These are phyloP conservation scores for Mustela nigripes DNA, from an alignment of 2,113 vertebrate species.

Conservation along the genomic window DNA sequence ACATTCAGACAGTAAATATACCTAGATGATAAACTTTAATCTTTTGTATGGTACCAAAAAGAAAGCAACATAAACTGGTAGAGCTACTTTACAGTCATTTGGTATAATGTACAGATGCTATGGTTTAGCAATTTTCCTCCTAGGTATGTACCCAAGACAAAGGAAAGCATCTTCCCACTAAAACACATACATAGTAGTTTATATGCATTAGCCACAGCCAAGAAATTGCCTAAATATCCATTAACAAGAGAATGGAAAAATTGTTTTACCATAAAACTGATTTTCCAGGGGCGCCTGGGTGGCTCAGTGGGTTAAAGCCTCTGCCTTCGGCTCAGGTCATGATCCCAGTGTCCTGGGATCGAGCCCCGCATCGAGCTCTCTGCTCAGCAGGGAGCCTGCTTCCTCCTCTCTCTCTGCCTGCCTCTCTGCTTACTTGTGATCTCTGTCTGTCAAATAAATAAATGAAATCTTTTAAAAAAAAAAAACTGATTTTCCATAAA, in stretches of 20 bases:
- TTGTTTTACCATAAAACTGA: conserved; percentile 12
- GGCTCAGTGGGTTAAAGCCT: too few species aligned
- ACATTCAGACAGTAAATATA: conserved; percentile 29
- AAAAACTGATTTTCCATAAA: conserved; percentile 28
- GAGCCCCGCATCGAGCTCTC: too few species aligned
- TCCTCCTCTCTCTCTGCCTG: too few species aligned
- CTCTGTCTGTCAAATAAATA: too few species aligned
- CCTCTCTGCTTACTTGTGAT: too few species aligned
- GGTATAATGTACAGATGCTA: neutral
- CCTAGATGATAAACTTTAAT: conserved; percentile 45
- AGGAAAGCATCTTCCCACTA: conserved; percentile 13
- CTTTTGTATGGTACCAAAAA: conserved; percentile 46
- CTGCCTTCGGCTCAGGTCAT: too few species aligned
- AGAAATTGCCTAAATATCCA: conserved; percentile 14
- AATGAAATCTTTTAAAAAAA: too few species aligned
- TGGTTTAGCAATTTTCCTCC: neutral
- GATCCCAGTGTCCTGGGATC: too few species aligned
- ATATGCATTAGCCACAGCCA: neutral
- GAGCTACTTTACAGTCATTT: neutral
- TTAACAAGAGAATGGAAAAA: conserved; percentile 42
- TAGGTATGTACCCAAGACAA: conserved; percentile 21
- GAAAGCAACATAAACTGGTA: conserved; percentile 27
- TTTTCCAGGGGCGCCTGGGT: neutral
- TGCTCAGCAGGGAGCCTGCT: too few species aligned
- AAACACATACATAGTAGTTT: neutral